Percentiles rank a stretch among this genome's conserved stretches.
Evolutionary conservation across 92 coral and sea anemone genomes (phyloP).

Genomic region (Zoanthus solanderi): DNA sequence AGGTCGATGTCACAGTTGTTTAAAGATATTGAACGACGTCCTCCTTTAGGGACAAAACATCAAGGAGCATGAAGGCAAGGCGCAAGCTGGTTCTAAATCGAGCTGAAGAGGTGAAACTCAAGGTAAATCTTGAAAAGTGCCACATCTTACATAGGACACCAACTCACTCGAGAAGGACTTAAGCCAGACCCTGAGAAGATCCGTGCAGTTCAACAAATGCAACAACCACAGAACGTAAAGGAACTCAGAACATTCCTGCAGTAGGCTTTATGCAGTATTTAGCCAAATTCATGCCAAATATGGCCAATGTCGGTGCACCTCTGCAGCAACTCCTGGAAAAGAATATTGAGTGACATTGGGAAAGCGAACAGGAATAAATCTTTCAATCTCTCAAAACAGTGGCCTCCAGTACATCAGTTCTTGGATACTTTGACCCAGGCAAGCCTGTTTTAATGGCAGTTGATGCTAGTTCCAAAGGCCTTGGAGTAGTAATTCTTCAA

Average conservation of each 20-base stretch:
- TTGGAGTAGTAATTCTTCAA: conserved; percentile 8
- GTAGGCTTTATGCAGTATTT: conserved; percentile 46
- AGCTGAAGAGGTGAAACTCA: conserved; percentile 61
- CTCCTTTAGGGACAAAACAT: background rate
- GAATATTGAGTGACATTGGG: conserved; percentile 5
- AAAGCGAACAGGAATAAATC: background rate
- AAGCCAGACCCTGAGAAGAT: conserved; percentile 74
- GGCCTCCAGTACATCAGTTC: background rate
- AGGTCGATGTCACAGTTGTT: background rate
- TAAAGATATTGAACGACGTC: background rate
- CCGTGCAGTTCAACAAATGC: conserved; percentile 40
- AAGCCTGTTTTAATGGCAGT: background rate
- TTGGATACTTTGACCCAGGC: background rate
- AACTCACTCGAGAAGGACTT: conserved; percentile 65
- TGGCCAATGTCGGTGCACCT: background rate
- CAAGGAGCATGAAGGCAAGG: conserved; percentile 50
- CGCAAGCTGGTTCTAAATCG: conserved; percentile 39
- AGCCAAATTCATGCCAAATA: conserved; percentile 26
- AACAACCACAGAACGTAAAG: conserved; percentile 40
- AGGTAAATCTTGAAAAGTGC: conserved; percentile 69
- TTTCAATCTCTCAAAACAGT: background rate
- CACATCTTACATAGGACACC: conserved; percentile 71
- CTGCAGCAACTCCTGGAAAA: background rate
- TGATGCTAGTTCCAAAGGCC: conserved; percentile 6
- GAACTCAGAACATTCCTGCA: conserved; percentile 35